Evolutionary conservation across 1,140 invertebrate species (phyloP).

Genomic region (Nebria ingens): DNA sequence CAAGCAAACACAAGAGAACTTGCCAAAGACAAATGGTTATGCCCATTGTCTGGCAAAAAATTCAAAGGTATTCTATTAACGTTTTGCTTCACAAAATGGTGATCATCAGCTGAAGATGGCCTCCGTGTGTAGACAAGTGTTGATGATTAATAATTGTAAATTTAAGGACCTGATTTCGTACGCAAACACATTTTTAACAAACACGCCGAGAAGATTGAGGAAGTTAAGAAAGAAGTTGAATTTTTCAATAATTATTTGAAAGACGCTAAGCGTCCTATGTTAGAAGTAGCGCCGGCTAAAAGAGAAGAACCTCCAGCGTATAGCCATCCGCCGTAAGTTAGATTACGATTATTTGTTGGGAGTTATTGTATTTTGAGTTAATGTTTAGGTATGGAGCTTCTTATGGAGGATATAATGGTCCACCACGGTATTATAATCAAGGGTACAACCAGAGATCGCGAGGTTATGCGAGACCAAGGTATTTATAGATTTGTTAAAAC

Average conservation of each 20-base stretch:
- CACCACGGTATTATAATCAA: constrained; percentile 37
- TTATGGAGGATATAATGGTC: constrained; percentile 30
- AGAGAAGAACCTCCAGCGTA: constrained; percentile 38
- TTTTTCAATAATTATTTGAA: constrained; percentile 97
- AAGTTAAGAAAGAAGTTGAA: constrained; percentile 91
- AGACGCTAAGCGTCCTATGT: constrained; percentile 88
- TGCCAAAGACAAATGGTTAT: constrained; percentile 96
- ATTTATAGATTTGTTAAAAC: no score
- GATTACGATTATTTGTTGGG: background rate
- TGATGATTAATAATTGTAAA: background rate
- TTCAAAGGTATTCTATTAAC: constrained; percentile 78
- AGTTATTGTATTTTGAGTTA: background rate
- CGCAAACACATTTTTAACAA: constrained; percentile 98
- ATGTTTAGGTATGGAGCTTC: constrained; percentile 34
- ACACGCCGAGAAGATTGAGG: constrained; percentile 91
- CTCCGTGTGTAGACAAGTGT: no score
- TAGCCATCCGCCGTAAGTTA: constrained; percentile 38
- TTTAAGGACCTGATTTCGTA: constrained; percentile 83
- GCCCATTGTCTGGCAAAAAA: constrained; percentile 96
- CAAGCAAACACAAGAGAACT: constrained; percentile 90
- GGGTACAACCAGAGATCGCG: constrained; percentile 27
- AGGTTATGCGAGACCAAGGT: constrained; percentile 28
- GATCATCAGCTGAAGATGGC: constrained; percentile 3
- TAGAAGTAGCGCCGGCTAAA: constrained; percentile 70
- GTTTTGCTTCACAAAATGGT: background rate